phyloP scores from a whole-genome alignment of 2,113 vertebrate species.

The Noturus placidus region DNA sequence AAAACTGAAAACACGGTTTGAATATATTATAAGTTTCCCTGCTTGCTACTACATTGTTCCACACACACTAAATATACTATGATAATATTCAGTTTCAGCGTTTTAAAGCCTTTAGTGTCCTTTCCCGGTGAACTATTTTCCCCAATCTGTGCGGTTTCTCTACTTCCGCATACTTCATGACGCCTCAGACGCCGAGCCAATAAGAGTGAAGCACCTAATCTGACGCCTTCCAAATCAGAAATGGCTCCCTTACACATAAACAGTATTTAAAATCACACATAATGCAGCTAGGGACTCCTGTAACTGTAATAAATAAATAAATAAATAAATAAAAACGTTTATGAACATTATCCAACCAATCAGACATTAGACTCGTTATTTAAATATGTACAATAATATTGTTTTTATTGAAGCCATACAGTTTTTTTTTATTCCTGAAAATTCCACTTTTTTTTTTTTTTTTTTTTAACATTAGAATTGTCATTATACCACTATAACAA shows the following conservation, averaged over 20 bases:
- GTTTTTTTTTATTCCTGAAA: not conserved
- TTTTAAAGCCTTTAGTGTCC: not conserved
- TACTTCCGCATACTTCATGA: constrained; percentile 64
- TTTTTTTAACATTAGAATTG: not conserved
- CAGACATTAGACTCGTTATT: not conserved
- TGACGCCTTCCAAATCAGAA: not conserved
- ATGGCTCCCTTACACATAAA: not conserved
- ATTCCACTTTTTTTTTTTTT: not conserved
- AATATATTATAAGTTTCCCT: not conserved
- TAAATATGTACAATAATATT: not conserved
- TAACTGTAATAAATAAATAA: not conserved
- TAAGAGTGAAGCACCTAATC: not conserved
- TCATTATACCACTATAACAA: not conserved
- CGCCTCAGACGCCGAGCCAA: constrained; percentile 1
- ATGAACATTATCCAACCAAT: not conserved
- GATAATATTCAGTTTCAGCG: too few species aligned
- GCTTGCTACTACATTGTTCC: not conserved
- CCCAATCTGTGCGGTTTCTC: not conserved
- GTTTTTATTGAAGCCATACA: not conserved
- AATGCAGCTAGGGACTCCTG: not conserved
- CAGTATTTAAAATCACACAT: not conserved
- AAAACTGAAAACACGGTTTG: not conserved
- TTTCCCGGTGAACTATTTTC: not conserved
- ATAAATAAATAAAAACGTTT: not conserved
- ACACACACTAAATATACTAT: not conserved